Evolutionary conservation across 2,888 invertebrate species (phyloP).

Genomic region (Drosophila formosana): DNA sequence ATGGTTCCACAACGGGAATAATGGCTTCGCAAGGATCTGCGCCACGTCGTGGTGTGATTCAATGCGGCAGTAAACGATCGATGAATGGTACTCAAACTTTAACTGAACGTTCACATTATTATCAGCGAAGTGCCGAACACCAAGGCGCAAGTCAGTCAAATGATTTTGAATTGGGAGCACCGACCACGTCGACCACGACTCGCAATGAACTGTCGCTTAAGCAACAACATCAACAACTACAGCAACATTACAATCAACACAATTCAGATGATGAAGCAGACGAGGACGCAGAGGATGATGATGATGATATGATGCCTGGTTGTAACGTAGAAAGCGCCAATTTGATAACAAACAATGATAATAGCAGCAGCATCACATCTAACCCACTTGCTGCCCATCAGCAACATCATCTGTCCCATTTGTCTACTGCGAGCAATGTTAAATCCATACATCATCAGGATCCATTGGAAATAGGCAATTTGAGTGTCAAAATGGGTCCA

Average conservation of each 20-base stretch:
- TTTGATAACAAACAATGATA: conserved; percentile 77
- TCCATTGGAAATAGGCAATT: conserved; percentile 73
- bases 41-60: conserved; percentile 13
- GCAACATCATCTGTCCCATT: conserved; percentile 30
- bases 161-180: conserved; percentile 33
- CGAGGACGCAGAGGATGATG: conserved; percentile 58
- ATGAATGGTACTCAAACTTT: conserved; percentile 57
- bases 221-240: conserved; percentile 41
- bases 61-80: conserved; percentile 27
- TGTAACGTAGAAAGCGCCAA: conserved; percentile 82
- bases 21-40: background rate
- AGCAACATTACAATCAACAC: conserved; percentile 67
- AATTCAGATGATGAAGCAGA: conserved; percentile 70
- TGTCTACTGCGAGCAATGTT: conserved; percentile 23
- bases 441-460: conserved; percentile 20
- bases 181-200: conserved; percentile 13
- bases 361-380: conserved; percentile 32
- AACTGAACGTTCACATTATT: conserved; percentile 51
- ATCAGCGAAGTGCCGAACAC: conserved; percentile 30
- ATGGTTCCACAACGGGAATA: conserved; percentile 20
- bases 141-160: conserved; percentile 27
- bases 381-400: conserved; percentile 19
- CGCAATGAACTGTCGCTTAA: conserved; percentile 39
- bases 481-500: conserved; percentile 15
- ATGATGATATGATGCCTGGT: conserved; percentile 78